Evolutionary conservation across 53 echinoderm and acorn worm genomes (phyloP).

Genomic region (Paracentrotus lividus): DNA sequence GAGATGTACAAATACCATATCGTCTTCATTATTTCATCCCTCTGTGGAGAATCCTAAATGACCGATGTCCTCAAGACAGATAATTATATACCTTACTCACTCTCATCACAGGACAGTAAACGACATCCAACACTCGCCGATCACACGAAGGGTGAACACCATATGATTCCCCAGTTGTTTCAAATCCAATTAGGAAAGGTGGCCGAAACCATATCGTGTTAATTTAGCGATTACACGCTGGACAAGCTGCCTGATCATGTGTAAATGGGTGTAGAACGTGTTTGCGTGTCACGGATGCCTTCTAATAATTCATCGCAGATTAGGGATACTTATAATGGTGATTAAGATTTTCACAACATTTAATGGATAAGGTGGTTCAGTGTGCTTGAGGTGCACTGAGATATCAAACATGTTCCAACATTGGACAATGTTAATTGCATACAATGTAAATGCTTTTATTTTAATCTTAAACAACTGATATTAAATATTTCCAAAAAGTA

Average conservation of each 20-base stretch:
- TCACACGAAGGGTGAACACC: not conserved
- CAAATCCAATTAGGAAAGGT: constrained; percentile 43
- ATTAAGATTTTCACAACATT: not conserved
- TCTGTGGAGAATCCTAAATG: not conserved
- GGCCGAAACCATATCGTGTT: constrained; percentile 9
- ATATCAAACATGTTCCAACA: too few relatives aligned
- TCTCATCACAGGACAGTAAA: not conserved
- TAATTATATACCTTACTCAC: constrained; percentile 19
- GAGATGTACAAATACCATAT: constrained; percentile 39
- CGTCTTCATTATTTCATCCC: constrained; percentile 40
- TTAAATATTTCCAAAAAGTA: too few relatives aligned
- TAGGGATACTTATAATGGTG: not conserved
- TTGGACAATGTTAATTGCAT: too few relatives aligned
- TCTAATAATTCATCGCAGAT: not conserved
- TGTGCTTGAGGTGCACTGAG: too few relatives aligned
- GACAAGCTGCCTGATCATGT: not conserved
- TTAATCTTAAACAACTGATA: too few relatives aligned
- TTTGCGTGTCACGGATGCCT: constrained; percentile 7
- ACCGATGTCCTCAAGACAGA: not conserved
- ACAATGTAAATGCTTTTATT: too few relatives aligned
- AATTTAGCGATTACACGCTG: constrained; percentile 36
- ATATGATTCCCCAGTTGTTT: not conserved
- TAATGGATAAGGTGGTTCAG: not conserved
- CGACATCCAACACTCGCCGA: not conserved
- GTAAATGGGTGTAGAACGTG: not conserved